Percentiles rank a stretch among this genome's conserved stretches.
Evolutionary conservation across 2,797 vertebrate genomes (phyloP).

Genomic region (Eremophila alpestris): DNA sequence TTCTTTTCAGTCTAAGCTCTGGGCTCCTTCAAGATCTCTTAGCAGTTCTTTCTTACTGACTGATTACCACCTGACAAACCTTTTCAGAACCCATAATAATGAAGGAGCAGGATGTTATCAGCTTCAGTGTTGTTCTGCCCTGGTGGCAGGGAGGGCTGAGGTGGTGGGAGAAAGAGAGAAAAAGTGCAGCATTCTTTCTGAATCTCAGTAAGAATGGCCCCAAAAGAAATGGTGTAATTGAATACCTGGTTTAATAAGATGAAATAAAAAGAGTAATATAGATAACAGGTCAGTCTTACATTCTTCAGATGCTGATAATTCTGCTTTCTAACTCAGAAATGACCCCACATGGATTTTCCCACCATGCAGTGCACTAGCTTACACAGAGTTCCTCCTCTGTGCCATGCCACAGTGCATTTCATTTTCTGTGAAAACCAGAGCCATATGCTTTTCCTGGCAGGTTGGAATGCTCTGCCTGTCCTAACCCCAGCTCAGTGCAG

Average conservation of each 20-base stretch:
- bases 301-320: not conserved
- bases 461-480: not conserved
- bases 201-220: not conserved
- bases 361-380: rapidly evolving
- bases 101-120: not conserved
- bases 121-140: not conserved
- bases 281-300: not conserved
- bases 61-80: not conserved
- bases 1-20: not conserved
- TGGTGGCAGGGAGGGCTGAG: rapidly evolving
- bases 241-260: not conserved
- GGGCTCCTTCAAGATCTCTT: not conserved
- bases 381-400: not conserved
- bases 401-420: not conserved
- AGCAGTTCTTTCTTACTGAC: not conserved
- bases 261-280: not conserved
- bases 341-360: not conserved
- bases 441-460: not conserved
- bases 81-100: not conserved
- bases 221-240: not conserved
- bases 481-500: rapidly evolving
- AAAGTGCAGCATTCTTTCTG: not conserved
- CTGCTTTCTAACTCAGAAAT: not conserved
- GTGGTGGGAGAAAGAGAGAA: not conserved
- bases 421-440: not conserved